Evolutionary conservation across 2,797 vertebrate species (phyloP).

Genomic region (Astyanax mexicanus): DNA sequence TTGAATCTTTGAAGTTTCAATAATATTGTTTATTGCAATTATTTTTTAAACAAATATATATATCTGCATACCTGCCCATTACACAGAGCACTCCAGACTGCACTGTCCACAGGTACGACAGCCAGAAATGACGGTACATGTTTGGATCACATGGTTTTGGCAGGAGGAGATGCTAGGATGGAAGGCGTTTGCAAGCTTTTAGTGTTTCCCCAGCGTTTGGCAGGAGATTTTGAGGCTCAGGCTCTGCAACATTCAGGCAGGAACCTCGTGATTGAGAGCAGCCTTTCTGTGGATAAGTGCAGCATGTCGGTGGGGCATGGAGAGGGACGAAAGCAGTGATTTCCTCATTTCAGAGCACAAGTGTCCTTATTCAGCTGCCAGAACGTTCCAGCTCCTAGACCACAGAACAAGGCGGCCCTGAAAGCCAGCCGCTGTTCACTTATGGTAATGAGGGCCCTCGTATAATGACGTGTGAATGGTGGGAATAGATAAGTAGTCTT

Average conservation of each 20-base stretch:
- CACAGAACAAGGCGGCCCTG: constrained; percentile 5
- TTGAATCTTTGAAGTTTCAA: too few species aligned
- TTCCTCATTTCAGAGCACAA: constrained; percentile 39
- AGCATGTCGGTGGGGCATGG: constrained; percentile 22
- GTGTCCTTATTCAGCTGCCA: constrained; percentile 31
- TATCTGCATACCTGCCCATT: too few species aligned
- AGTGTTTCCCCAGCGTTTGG: constrained; percentile 36
- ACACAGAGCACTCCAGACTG: constrained; percentile 1
- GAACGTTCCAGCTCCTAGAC: constrained; percentile 42
- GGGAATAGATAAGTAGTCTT: constrained; percentile 2
- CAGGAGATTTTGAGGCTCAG: constrained; percentile 5
- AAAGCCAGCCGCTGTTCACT: constrained; percentile 42
- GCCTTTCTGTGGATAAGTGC: constrained; percentile 14
- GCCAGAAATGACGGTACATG: constrained; percentile 15
- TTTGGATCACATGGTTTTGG: constrained; percentile 23
- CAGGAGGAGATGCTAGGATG: background rate
- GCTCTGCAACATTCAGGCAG: background rate
- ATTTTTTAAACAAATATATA: too few species aligned
- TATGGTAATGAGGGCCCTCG: constrained; percentile 40
- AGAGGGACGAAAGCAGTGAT: constrained; percentile 25
- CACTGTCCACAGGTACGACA: constrained; percentile 8
- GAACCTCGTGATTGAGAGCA: background rate
- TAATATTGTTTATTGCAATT: too few species aligned
- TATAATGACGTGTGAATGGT: background rate
- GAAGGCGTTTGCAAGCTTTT: constrained; percentile 34